Evolutionary conservation across 1,140 invertebrate species (phyloP).

Genomic region (Leptoteleia sp.): DNA sequence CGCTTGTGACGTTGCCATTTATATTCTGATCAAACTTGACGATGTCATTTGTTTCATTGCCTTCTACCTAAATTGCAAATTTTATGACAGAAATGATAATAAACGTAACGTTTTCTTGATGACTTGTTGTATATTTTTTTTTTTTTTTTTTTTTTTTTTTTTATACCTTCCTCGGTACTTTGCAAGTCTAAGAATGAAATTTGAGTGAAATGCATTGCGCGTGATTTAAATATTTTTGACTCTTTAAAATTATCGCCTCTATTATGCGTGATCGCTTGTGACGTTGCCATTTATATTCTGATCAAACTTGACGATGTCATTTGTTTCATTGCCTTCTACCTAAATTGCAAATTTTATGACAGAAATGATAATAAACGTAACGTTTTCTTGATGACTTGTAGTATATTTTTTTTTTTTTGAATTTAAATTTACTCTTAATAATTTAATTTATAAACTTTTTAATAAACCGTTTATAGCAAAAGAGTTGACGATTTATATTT

Average conservation of each 20-base stretch:
- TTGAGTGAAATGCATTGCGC: conserved; percentile 59
- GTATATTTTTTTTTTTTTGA: too few species aligned
- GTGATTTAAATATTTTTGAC: conserved; percentile 38
- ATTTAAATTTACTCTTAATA: too few species aligned
- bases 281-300: conserved; percentile 21
- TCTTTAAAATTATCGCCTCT: conserved; percentile 18
- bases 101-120: too few species aligned
- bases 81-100: background rate
- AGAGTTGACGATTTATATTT: too few species aligned
- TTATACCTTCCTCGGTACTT: conserved; percentile 10
- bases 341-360: background rate
- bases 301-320: conserved; percentile 22
- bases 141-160: too few species aligned
- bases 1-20: conserved; percentile 12
- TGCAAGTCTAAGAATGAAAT: conserved; percentile 51
- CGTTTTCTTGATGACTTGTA: too few species aligned
- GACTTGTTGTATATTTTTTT: too few species aligned
- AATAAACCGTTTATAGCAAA: too few species aligned
- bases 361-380: background rate
- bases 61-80: background rate
- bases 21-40: conserved; percentile 20
- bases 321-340: background rate
- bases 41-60: conserved; percentile 9
- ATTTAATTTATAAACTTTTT: too few species aligned
- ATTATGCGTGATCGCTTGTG: background rate